Percentiles rank a stretch among this genome's conserved stretches.
phyloP scores from a whole-genome alignment of 2,888 invertebrate genomes.

The Exephanes ischioxanthus region DNA sequence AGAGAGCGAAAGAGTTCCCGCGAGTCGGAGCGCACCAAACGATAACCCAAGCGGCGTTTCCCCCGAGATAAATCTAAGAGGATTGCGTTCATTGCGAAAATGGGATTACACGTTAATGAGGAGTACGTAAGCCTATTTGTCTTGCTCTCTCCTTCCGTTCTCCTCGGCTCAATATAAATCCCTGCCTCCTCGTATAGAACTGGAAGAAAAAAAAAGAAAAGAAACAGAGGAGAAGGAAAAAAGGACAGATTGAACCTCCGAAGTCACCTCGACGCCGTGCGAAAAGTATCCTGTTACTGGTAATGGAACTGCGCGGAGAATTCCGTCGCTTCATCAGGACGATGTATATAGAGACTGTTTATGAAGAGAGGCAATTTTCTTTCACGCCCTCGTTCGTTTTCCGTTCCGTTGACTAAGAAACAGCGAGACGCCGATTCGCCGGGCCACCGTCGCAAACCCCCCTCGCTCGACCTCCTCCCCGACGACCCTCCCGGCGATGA shows the following conservation, averaged over 20 bases:
- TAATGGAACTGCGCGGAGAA: conserved; percentile 63
- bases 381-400: conserved; percentile 73
- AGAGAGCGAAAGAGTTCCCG: background rate
- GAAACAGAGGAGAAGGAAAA: conserved; percentile 22
- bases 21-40: background rate
- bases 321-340: conserved; percentile 80
- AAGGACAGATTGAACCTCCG: conserved; percentile 28
- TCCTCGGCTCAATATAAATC: conserved; percentile 3
- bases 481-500: conserved; percentile 73
- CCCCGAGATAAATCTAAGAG: conserved; percentile 36
- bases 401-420: conserved; percentile 12
- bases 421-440: conserved; percentile 17
- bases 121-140: conserved; percentile 12
- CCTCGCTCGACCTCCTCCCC: background rate
- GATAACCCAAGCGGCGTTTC: conserved; percentile 4
- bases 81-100: conserved; percentile 28
- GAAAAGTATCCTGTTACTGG: conserved; percentile 62
- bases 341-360: conserved; percentile 81
- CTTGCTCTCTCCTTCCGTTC: background rate
- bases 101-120: conserved; percentile 18
- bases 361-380: conserved; percentile 84
- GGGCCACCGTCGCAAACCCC: conserved; percentile 1
- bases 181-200: background rate
- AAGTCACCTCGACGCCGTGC: conserved; percentile 6
- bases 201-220: conserved; percentile 16